phyloP scores from a whole-genome alignment of 2,888 invertebrate species.

The Torymus tubicola region DNA sequence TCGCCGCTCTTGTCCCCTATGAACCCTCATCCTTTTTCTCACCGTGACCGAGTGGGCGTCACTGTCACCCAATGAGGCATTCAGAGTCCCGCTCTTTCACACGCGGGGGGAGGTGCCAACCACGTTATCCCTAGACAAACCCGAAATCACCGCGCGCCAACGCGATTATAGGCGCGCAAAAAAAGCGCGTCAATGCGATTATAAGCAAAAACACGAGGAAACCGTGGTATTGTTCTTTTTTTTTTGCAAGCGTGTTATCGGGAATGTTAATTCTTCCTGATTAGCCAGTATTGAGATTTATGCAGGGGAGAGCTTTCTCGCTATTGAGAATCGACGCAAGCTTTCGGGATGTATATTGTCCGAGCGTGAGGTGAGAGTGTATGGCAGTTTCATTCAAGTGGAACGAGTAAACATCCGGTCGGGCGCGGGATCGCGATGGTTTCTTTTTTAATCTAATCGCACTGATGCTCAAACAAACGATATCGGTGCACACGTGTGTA shows the following conservation, averaged over 20 bases:
- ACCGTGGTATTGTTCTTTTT: too few relatives aligned
- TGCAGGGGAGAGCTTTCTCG: too few relatives aligned
- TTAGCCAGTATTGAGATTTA: too few relatives aligned
- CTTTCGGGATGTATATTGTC: too few relatives aligned
- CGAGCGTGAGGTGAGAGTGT: too few relatives aligned
- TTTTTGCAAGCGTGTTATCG: too few relatives aligned
- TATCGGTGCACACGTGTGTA: too few relatives aligned
- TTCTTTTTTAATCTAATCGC: constrained; percentile 22
- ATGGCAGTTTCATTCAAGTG: constrained; percentile 13
- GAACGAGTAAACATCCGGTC: constrained; percentile 37
- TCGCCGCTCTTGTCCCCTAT: neutral
- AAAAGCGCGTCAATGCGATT: constrained; percentile 69
- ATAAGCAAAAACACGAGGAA: constrained; percentile 53
- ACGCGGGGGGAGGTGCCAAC: constrained; percentile 64
- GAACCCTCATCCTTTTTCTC: constrained; percentile 4
- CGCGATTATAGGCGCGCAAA: constrained; percentile 66
- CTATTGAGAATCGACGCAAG: too few relatives aligned
- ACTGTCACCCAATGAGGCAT: constrained; percentile 70
- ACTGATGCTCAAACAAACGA: too few relatives aligned
- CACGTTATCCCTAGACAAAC: constrained; percentile 74
- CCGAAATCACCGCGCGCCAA: constrained; percentile 73
- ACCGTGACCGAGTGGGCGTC: constrained; percentile 66
- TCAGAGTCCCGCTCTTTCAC: constrained; percentile 68
- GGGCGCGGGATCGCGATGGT: neutral
- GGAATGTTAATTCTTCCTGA: too few relatives aligned